phyloP scores from a whole-genome alignment of 2,113 vertebrate genomes.

The Natator depressus region DNA sequence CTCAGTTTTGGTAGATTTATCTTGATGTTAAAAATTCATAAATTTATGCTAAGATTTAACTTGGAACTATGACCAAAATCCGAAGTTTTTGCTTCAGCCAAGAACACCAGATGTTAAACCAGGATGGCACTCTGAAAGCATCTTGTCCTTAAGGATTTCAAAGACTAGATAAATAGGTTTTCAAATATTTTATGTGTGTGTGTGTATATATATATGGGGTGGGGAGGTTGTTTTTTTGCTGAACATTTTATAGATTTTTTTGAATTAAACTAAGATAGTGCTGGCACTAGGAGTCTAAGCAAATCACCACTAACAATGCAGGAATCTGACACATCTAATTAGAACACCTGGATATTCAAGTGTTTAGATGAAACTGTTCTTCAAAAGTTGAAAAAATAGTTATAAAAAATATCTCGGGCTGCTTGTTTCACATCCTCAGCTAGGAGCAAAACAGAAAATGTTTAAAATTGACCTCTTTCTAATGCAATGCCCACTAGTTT shows the following conservation, averaged over 20 bases:
- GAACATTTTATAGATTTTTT: not conserved
- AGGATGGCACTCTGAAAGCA: not conserved
- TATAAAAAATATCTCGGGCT: too few species aligned
- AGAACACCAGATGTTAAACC: conserved; percentile 24
- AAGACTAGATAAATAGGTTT: not conserved
- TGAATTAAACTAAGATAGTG: not conserved
- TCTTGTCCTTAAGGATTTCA: not conserved
- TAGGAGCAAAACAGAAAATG: not conserved
- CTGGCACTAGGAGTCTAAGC: not conserved
- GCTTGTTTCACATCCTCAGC: not conserved
- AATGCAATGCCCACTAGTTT: too few species aligned
- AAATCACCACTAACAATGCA: fast-evolving
- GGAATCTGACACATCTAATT: not conserved
- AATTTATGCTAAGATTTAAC: not conserved
- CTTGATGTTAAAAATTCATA: conserved; percentile 20
- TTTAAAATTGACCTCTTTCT: not conserved
- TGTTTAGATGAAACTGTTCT: not conserved
- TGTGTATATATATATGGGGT: too few species aligned
- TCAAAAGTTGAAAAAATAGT: not conserved
- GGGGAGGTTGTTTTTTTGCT: too few species aligned
- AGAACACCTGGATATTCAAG: not conserved
- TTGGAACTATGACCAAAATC: not conserved
- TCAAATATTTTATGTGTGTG: not conserved
- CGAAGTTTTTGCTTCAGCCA: conserved; percentile 5
- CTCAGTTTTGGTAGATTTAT: not conserved